Conservation (phyloP, 2,888 invertebrate species). For the Torymus aiolomorphi region DNA sequence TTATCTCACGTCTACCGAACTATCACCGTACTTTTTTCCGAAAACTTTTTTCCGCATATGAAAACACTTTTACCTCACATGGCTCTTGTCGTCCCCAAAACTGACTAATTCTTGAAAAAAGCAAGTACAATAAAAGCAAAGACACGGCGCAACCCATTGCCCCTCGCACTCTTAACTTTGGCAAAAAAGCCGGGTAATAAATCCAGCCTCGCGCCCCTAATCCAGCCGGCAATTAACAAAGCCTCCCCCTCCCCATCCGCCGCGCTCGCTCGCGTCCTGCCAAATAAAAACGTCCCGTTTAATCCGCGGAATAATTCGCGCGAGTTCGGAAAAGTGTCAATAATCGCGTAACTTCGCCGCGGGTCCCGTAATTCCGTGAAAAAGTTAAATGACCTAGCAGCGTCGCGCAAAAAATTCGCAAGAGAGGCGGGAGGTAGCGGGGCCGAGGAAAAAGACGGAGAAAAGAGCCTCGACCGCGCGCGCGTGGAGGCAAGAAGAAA, state of each 20-base stretch:
- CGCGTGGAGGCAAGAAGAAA: constrained; percentile 13
- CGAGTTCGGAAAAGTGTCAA: constrained; percentile 50
- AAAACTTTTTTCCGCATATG: too few relatives aligned
- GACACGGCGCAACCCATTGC: too few relatives aligned
- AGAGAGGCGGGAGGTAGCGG: neutral
- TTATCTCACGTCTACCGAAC: too few relatives aligned
- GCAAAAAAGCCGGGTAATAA: too few relatives aligned
- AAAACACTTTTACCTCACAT: too few relatives aligned
- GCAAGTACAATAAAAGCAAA: too few relatives aligned
- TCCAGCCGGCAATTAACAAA: constrained; percentile 22
- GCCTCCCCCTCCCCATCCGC: neutral
- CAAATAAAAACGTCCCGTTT: constrained; percentile 18
- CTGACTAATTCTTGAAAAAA: too few relatives aligned
- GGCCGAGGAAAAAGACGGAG: neutral
- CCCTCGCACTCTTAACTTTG: too few relatives aligned
- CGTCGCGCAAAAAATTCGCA: neutral
- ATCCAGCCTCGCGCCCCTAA: neutral
- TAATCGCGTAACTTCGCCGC: neutral
- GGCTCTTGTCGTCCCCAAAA: too few relatives aligned
- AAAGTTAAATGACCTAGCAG: constrained; percentile 51
- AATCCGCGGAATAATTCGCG: constrained; percentile 30
- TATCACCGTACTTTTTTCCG: too few relatives aligned
- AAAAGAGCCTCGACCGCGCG: neutral
- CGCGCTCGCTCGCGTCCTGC: too few relatives aligned
- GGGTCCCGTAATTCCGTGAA: constrained; percentile 3